Evolutionary conservation across 2,113 vertebrate species (phyloP), one percentile per base, ranked within the genome.

Genomic region (Burhinus oedicnemus): DNA sequence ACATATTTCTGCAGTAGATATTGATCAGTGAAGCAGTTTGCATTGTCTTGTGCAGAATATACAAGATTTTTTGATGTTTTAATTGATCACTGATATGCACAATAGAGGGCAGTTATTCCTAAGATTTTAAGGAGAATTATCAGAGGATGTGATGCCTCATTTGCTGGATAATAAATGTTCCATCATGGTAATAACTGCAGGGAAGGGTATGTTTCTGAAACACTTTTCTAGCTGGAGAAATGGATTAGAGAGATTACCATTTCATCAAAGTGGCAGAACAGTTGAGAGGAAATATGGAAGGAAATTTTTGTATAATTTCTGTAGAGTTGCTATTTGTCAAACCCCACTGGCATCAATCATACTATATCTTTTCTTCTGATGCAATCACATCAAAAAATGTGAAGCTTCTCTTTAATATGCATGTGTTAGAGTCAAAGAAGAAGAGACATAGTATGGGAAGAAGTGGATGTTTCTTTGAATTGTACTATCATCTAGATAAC

Each of bases 211-310:
- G 12, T 76, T 98, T 58, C 92, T 91, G 66, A 94, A 93, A 91
- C 40, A 83, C 36, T 93, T 91, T 55, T 69, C 78, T 84, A 95
- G 69, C 70, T 94, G 36, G 75, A 57, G 78, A 96, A 96, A 94
- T 78, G 69, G 92, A 94, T 97, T 92, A 89, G 66, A 94, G 87
- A 96, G 87, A 97, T 95, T 94, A 95, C 70, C 70, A 80, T 97
- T 97, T 95, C 87, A 95, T 97, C 93, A 93, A 95, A 93, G 91
- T 83, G 89, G 91, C 78, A 91, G 94, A 96, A 94, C 70, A 91
- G 70, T 87, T 91, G 82, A 95, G 84, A 93, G 87, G 82, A 96
- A 97, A 94, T 89, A 94, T 45, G 57, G 77, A 92, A 93, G 83
- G 86, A 96, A 94, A 93, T 86, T 95, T 95, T 87, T 88, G 75